Evolutionary conservation across 2,888 invertebrate genomes (phyloP).

Genomic region (Mallateleia sp.): DNA sequence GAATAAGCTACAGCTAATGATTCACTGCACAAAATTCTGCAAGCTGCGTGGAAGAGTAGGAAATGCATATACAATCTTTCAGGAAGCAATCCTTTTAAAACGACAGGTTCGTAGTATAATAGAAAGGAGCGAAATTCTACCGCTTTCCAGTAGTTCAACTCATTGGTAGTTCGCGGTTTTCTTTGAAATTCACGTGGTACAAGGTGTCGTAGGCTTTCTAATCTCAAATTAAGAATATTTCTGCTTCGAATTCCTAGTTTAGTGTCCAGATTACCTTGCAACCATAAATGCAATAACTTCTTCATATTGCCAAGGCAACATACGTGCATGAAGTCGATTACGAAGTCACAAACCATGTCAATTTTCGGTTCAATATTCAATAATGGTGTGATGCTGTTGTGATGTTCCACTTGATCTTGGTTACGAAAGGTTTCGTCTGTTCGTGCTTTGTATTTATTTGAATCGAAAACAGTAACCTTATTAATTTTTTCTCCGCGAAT

Average conservation of each 20-base stretch:
- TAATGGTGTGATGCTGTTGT: neutral
- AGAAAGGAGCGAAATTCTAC: constrained; percentile 42
- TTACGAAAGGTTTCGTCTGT: constrained; percentile 3
- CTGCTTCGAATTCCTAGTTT: constrained; percentile 9
- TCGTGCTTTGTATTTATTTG: neutral
- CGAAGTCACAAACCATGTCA: constrained; percentile 10
- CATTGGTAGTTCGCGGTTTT: constrained; percentile 25
- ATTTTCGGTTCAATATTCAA: constrained; percentile 8
- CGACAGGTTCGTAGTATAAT: constrained; percentile 42
- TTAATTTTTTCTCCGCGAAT: constrained; percentile 52
- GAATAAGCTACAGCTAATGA: constrained; percentile 9
- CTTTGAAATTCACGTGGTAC: constrained; percentile 39
- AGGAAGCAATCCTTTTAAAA: constrained; percentile 48
- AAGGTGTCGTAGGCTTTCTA: constrained; percentile 8
- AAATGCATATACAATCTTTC: constrained; percentile 32
- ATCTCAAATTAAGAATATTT: constrained; percentile 24
- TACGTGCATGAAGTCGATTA: constrained; percentile 36
- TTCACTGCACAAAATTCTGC: constrained; percentile 32
- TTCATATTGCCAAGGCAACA: constrained; percentile 31
- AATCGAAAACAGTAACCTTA: constrained; percentile 43
- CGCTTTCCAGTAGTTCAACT: constrained; percentile 32
- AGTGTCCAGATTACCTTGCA: neutral
- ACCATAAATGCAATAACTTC: constrained; percentile 5
- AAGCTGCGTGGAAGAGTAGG: constrained; percentile 35
- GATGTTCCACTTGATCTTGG: neutral